phyloP scores from a whole-genome alignment of 2,113 vertebrate genomes.

The Probosciger aterrimus region DNA sequence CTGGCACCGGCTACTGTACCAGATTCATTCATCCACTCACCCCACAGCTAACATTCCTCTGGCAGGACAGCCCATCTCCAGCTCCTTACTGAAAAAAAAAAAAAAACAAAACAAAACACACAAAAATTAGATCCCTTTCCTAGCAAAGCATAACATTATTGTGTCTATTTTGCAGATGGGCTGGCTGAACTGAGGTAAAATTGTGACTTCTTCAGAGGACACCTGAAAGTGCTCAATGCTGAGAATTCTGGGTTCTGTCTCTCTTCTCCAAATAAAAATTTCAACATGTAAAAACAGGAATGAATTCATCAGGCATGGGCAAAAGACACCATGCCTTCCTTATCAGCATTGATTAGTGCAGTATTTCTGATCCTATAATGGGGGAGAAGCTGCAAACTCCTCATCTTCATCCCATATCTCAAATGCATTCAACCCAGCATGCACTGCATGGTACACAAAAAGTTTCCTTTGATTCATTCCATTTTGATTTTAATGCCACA shows the following conservation, averaged over 20 bases:
- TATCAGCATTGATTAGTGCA: not conserved
- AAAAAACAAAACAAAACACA: not conserved
- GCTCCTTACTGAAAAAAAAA: not conserved
- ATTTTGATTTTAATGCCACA: not conserved
- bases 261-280: not conserved
- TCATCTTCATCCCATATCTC: not conserved
- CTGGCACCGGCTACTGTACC: not conserved
- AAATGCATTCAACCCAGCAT: not conserved
- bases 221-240: not conserved
- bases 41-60: conserved; percentile 6
- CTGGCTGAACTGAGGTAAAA: not conserved
- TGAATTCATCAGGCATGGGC: not conserved
- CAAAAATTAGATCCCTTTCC: not conserved
- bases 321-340: not conserved
- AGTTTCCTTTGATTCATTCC: not conserved
- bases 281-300: not conserved
- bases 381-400: not conserved
- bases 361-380: not conserved
- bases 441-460: rapidly evolving
- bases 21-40: not conserved
- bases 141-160: not conserved
- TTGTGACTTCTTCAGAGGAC: not conserved
- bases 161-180: not conserved
- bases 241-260: not conserved
- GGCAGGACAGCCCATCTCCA: conserved; percentile 37